Base-by-base conservation (phyloP, 1,140 invertebrate genomes). In the Sesamia nonagrioides region DNA sequence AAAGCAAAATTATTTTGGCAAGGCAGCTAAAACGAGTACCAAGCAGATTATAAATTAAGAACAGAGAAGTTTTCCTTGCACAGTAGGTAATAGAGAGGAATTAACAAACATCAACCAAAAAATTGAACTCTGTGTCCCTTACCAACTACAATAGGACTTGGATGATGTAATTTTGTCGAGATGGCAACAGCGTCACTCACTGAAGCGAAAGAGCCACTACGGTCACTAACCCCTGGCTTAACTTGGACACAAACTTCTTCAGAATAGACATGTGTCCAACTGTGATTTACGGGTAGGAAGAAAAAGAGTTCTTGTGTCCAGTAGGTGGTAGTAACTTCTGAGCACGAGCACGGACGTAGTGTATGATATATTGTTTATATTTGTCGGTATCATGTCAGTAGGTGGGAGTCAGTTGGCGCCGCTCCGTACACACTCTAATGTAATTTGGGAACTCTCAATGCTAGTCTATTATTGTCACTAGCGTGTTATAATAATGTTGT, bases 401-500 rank as follows among this genome's bases (percentile, higher is more conserved):
- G 42, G 73, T 76, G 66, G 73, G 52, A 76, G 79, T 48, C 45
- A 73, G 54, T 79, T 73, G 76, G 75, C 80, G 80, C 74, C 79
- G 18, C 61, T 58, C 63, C 21, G 76, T 68, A 74, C 63, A 27
- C 56, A 60, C 79, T 72, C 48, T 35, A 66, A 58, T 69, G 76
- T 82, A 84, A 84, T 84, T 80, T 37, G 71, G 76, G 83, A 79
- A 74, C 73, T 50, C 78, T 82, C 83, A 83, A 77, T 83, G 80
- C 85, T 82, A 72, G 48, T 78, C 84, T 85, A 87, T 87, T 85
- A 83, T 82, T 79, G 84, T 85, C 84, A 80, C 71, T 72, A 63
- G 69, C 69, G 79, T 73, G 78, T 63, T 73, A 73, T 76, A 72
- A 81, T 79, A 58, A 69, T 63, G 58, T 82, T 81, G 81, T 84